Evolutionary conservation across 2,888 invertebrate genomes (phyloP), one percentile per base, ranked within the genome.

Genomic region (Chalcosyrphus nemorum): DNA sequence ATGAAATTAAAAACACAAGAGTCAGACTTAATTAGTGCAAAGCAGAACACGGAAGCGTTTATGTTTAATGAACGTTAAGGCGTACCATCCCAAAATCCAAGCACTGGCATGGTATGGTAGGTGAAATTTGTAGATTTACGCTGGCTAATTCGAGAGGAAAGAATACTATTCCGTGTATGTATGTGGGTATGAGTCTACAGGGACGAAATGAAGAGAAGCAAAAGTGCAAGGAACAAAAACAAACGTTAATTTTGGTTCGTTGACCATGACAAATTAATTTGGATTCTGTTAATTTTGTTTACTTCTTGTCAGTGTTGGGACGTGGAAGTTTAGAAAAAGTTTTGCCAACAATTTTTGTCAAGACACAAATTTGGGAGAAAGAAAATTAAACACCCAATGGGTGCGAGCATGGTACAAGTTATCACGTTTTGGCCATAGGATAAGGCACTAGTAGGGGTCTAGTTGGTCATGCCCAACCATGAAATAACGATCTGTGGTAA

Each of bases 221-320:
- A 70, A 24, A 24, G 50, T 43, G 50, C 47, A 81, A n/a, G 13
- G 54, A 65, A 81, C 71, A 81, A 81, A 63, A 81, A 81, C 76
- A 81, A 81, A 76, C 52, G 76, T 76, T 81, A 81, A 81, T 81
- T 81, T 71, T 81, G 76, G 81, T 81, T 71, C 81, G 81, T 81
- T 81, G 81, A 65, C 76, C 81, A 81, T 81, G 81, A 75, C 81
- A 81, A 81, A 81, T 81, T 81, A 81, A 81, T 81, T 81, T 56
- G 68, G 80, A 74, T 81, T 81, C 72, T 80, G 68, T 74, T 81
- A 72, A 81, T 75, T 81, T 76, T 65, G 71, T 66, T 81, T 76
- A 52, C 43, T 43, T 66, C 21, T 52, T 72, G 70, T 17, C 29
- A 4, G 35, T n/a, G 52, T 43, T 47, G 45, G 74, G 35, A 35